Conservation (phyloP, 2,113 vertebrate species). For the Eclectus roratus region DNA sequence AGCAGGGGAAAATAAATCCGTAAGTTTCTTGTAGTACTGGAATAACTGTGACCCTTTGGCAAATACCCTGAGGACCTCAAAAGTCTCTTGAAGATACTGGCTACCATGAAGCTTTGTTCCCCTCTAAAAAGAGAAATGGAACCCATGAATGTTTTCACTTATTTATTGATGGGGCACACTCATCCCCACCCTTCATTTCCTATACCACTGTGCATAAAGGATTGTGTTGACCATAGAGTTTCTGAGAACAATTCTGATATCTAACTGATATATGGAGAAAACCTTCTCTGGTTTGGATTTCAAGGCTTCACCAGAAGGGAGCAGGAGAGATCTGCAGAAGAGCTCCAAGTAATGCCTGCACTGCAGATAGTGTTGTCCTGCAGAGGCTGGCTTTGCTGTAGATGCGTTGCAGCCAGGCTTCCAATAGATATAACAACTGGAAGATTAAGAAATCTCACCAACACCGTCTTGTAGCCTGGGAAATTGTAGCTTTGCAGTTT, state of each 20-base stretch:
- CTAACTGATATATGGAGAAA: background rate
- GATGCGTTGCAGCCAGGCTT: background rate
- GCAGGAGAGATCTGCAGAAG: slow-evolving; percentile 44
- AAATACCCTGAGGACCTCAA: background rate
- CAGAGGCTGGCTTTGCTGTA: background rate
- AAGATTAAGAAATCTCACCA: background rate
- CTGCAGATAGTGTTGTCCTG: background rate
- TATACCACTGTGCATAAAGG: background rate
- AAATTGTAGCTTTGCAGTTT: background rate
- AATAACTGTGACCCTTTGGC: background rate
- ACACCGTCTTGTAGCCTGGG: background rate
- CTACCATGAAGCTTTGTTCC: background rate
- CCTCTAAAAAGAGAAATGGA: background rate
- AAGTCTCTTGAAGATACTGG: background rate
- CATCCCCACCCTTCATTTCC: background rate
- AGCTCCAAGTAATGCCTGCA: background rate
- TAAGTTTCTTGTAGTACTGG: background rate
- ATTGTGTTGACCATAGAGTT: background rate
- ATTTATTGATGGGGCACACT: background rate
- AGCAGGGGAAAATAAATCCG: background rate
- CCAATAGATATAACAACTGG: background rate
- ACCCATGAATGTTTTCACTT: background rate
- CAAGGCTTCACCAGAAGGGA: slow-evolving; percentile 50
- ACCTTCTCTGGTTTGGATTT: background rate
- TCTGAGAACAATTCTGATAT: background rate